Conservation (phyloP, 2,113 vertebrate species). For the Alethe castanea region DNA sequence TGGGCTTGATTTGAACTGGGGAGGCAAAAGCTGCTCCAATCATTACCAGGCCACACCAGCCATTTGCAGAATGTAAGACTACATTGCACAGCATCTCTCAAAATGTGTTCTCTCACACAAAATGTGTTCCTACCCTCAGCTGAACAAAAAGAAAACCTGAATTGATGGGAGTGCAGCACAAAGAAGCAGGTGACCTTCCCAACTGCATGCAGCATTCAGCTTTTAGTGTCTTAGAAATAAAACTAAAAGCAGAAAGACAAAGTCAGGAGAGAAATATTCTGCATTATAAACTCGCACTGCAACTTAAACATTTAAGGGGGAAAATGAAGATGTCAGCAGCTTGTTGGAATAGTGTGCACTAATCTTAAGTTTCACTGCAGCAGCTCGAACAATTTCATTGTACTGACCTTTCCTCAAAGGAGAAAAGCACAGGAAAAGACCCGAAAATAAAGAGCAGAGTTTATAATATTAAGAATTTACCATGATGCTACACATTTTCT, state of each 20-base stretch:
- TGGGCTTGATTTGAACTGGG: neutral
- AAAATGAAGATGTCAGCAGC: neutral
- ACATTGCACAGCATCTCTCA: neutral
- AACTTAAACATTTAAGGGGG: neutral
- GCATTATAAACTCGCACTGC: neutral
- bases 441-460: neutral
- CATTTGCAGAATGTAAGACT: neutral
- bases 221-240: neutral
- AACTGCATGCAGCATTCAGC: neutral
- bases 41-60: neutral
- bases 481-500: neutral
- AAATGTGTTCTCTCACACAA: neutral
- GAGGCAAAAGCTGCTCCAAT: neutral
- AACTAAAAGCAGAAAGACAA: neutral
- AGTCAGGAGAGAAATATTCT: neutral
- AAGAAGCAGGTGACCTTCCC: neutral
- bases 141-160: neutral
- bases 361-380: neutral
- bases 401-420: neutral
- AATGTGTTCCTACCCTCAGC: neutral
- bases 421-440: neutral
- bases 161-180: neutral
- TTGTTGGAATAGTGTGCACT: neutral
- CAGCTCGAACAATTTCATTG: neutral
- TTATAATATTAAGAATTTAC: neutral